These are phyloP conservation scores for Mystacornis crossleyi DNA, from an alignment of 2,113 vertebrate genomes.

Conservation along the genomic window DNA sequence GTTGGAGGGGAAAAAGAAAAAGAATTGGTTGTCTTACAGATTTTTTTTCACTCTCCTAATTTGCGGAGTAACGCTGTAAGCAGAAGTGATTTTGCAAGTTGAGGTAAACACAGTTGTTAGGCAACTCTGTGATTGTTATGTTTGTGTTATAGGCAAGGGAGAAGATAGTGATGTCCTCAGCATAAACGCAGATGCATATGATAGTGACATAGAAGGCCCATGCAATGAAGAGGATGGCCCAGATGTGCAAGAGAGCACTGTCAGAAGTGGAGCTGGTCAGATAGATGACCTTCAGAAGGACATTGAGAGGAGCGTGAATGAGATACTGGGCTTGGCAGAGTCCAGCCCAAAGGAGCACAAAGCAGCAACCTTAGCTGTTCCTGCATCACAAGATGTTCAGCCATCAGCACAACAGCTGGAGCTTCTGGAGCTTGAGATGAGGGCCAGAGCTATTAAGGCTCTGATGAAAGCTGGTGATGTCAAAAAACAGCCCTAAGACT, in stretches of 20 bases:
- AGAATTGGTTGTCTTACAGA: background rate
- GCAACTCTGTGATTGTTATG: background rate
- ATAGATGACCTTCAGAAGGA: conserved; percentile 91
- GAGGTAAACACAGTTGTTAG: background rate
- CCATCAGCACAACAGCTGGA: conserved; percentile 95
- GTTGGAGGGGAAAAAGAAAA: background rate
- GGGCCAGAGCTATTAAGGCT: conserved; percentile 95
- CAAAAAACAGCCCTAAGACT: conserved; percentile 74
- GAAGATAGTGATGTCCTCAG: conserved; percentile 96
- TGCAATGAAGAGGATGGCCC: conserved; percentile 81
- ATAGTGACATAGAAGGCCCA: conserved; percentile 94
- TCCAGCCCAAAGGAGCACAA: conserved; percentile 59
- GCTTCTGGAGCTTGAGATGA: conserved; percentile 95
- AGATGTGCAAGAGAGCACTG: conserved; percentile 30
- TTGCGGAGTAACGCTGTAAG: background rate
- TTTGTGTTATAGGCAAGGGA: conserved; percentile 79
- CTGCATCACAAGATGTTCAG: conserved; percentile 71
- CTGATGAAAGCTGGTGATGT: conserved; percentile 94
- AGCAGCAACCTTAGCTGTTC: conserved; percentile 15
- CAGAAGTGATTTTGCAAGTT: background rate
- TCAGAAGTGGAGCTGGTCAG: conserved; percentile 60
- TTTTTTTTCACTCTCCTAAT: conserved; percentile 3
- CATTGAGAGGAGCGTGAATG: conserved; percentile 94
- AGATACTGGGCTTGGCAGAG: conserved; percentile 86
- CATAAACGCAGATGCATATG: conserved; percentile 94